A percentile compares a stretch with the other conserved stretches of the same genome.
phyloP scores from a whole-genome alignment of 2,888 invertebrate genomes.

The Tribolium freemani region DNA sequence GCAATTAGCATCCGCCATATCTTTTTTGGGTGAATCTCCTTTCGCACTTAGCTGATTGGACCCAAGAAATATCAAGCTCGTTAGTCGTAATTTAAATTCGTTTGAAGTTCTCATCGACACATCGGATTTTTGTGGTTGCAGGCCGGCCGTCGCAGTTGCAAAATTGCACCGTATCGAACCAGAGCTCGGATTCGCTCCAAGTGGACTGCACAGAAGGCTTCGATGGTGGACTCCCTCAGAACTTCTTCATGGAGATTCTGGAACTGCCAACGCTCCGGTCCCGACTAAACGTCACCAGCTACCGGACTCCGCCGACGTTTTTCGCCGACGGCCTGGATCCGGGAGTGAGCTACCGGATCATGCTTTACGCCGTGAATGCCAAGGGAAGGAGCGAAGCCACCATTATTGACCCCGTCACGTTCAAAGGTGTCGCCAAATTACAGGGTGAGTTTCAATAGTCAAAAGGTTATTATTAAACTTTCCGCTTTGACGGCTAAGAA shows the following conservation, averaged over 20 bases:
- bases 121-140: constrained; percentile 61
- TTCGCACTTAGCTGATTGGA: constrained; percentile 56
- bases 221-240: constrained; percentile 89
- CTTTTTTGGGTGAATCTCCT: constrained; percentile 20
- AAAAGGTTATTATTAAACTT: not conserved
- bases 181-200: constrained; percentile 85
- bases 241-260: constrained; percentile 85
- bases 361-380: constrained; percentile 88
- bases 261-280: constrained; percentile 77
- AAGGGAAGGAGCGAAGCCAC: constrained; percentile 89
- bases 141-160: constrained; percentile 90
- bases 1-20: constrained; percentile 36
- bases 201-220: constrained; percentile 91
- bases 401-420: constrained; percentile 85
- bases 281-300: constrained; percentile 74
- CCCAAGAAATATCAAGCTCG: constrained; percentile 54
- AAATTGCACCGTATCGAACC: constrained; percentile 91
- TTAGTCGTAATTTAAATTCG: constrained; percentile 45
- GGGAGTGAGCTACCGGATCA: constrained; percentile 84
- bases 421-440: constrained; percentile 89
- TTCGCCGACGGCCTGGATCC: constrained; percentile 79
- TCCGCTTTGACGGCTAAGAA: not conserved
- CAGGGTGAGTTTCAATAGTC: constrained; percentile 75
- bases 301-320: constrained; percentile 77
- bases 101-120: constrained; percentile 33